Base-by-base conservation (phyloP, 2,113 vertebrate species). In the Atractosteus spatula region DNA sequence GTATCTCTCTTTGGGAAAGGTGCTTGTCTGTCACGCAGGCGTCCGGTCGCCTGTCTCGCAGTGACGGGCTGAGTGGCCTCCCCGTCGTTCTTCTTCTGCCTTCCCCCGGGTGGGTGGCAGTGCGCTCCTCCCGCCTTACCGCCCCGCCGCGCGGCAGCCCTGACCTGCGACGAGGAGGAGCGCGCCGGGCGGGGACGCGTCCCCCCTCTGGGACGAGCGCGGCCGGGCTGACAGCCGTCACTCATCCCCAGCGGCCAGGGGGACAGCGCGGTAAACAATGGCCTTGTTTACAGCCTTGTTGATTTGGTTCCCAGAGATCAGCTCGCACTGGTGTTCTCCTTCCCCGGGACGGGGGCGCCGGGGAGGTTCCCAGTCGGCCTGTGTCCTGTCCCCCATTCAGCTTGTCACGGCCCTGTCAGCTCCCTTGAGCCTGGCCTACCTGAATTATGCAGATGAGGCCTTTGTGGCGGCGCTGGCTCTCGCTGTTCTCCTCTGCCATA, bases 381-480 rank as follows among this genome's bases (percentile, higher is more conserved):
- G 80, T 79, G 82, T 80, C 91, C 91, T 88, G 81, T 87, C 87
- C 84, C 82, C 92, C 93, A 94, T 93, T 95, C 89, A 93, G 89
- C 83, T 92, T 93, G 93, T 97, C 95, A 96, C 92, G 90, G 93
- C 94, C 92, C 91, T 98, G 96, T 98, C 96, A 97, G 92, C 90
- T 96, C 92, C 92, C 92, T 96, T 99, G 95, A 96, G 93, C 94
- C 93, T 94, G 93, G 90, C 92, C 87, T 96, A 98, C 96, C 96
- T 99, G 97, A 96, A 97, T 91, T 96, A 96, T 97, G 94, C 90
- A 98, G 89, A 99, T 96, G 87, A 94, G 88, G 79, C 85, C 91
- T 86, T 92, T 95, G 86, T 89, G 83, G 70, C 82, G 88, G 91
- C 86, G 29, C 81, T 88, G 85, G 83, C 89, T 86, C 89, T 88